Conservation (phyloP, 1,140 invertebrate species). For the Nasonia longicornis region DNA sequence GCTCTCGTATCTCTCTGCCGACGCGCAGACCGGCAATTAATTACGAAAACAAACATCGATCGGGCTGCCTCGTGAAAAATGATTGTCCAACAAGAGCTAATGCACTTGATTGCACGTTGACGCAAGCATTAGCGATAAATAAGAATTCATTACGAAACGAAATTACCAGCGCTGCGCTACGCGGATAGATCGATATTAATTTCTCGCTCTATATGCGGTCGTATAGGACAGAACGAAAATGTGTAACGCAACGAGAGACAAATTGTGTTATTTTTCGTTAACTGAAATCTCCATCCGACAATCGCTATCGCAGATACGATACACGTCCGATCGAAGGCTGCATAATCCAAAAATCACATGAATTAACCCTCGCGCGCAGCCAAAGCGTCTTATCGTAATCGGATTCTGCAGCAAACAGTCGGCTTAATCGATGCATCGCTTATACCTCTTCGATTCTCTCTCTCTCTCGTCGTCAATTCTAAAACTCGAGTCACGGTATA, state of each 20-base stretch:
- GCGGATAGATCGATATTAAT: constrained; percentile 36
- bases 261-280: constrained; percentile 29
- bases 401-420: constrained; percentile 21
- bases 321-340: too few relatives aligned
- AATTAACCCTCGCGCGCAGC: not conserved
- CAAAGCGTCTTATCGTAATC: constrained; percentile 44
- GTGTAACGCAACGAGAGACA: constrained; percentile 12
- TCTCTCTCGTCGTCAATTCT: not conserved
- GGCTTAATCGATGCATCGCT: constrained; percentile 51
- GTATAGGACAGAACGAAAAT: not conserved
- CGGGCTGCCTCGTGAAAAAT: constrained; percentile 8
- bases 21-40: not conserved
- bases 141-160: constrained; percentile 42
- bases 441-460: not conserved
- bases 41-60: constrained; percentile 20
- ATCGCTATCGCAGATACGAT: not conserved
- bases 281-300: too few relatives aligned
- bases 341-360: not conserved
- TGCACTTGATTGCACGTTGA: constrained; percentile 32
- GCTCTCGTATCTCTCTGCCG: not conserved
- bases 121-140: constrained; percentile 30
- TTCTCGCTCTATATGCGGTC: not conserved
- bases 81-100: not conserved
- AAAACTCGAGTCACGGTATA: not conserved
- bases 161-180: constrained; percentile 41